Evolutionary conservation across 1,140 invertebrate genomes (phyloP).

Genomic region (Pararge aegeria): DNA sequence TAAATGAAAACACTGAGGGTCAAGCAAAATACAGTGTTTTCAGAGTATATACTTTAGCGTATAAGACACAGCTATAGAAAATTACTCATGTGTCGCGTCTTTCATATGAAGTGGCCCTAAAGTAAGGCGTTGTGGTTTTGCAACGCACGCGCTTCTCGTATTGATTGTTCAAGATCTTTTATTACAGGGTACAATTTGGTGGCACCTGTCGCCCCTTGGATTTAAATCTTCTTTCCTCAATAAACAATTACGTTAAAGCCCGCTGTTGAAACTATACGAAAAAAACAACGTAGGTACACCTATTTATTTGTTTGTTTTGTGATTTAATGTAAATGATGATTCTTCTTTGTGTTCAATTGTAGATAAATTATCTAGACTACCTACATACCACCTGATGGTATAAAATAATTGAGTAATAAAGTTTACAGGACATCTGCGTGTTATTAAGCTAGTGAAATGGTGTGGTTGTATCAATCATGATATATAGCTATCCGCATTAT

Average conservation of each 20-base stretch:
- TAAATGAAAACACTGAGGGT: too few species aligned
- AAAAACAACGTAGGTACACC: not conserved
- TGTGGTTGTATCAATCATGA: too few species aligned
- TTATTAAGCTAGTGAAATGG: too few species aligned
- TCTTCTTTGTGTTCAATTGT: not conserved
- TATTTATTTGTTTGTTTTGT: not conserved
- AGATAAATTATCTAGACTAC: not conserved
- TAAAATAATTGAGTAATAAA: not conserved
- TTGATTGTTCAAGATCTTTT: conserved; percentile 40
- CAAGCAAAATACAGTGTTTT: too few species aligned
- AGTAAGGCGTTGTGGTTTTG: conserved; percentile 45
- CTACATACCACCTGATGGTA: not conserved
- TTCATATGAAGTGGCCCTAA: not conserved
- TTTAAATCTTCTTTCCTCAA: conserved; percentile 30
- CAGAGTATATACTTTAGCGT: too few species aligned
- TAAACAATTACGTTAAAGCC: conserved; percentile 22
- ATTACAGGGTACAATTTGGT: conserved; percentile 34
- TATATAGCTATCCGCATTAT: too few species aligned
- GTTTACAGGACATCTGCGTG: not conserved
- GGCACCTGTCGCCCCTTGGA: conserved; percentile 42
- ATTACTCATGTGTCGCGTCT: too few species aligned
- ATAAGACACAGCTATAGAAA: too few species aligned
- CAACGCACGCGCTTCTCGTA: conserved; percentile 45
- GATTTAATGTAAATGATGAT: not conserved
- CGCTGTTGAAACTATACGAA: not conserved